Percentiles rank a stretch among this genome's conserved stretches.
Evolutionary conservation across 2,797 vertebrate genomes (phyloP).

Genomic region (Denticeps clupeoides): DNA sequence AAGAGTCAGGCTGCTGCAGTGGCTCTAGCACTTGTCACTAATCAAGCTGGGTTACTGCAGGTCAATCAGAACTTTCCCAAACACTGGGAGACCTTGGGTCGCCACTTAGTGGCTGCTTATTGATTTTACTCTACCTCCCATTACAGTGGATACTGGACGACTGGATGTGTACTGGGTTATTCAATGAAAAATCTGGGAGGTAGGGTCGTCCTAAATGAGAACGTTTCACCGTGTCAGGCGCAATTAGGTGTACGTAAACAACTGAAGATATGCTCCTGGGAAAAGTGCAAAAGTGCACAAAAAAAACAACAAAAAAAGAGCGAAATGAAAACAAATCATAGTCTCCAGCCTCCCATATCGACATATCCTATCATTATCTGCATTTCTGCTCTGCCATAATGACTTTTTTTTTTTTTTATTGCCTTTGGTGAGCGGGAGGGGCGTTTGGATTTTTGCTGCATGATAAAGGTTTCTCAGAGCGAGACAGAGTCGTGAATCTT

Average conservation of each 20-base stretch:
- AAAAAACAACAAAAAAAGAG: slow-evolving; percentile 30
- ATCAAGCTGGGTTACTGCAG: slow-evolving; percentile 5
- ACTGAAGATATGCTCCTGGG: slow-evolving; percentile 42
- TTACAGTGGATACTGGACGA: too few relatives aligned
- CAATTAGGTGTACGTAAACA: slow-evolving; percentile 59
- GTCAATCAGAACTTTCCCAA: neutral
- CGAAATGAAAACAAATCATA: slow-evolving; percentile 46
- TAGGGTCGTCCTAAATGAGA: slow-evolving; percentile 28
- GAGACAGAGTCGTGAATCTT: too few relatives aligned
- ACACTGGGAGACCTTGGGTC: too few relatives aligned
- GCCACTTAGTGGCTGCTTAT: too few relatives aligned
- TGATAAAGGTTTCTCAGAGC: slow-evolving; percentile 53
- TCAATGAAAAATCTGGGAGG: slow-evolving; percentile 32
- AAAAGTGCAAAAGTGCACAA: slow-evolving; percentile 29
- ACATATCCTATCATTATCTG: slow-evolving; percentile 62
- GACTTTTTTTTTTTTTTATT: slow-evolving; percentile 56
- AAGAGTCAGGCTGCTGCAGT: neutral
- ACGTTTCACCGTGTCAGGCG: slow-evolving; percentile 44
- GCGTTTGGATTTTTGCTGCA: slow-evolving; percentile 50
- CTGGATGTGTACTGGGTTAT: slow-evolving; percentile 5
- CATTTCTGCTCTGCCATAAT: slow-evolving; percentile 58
- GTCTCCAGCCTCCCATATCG: slow-evolving; percentile 49
- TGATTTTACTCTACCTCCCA: too few relatives aligned
- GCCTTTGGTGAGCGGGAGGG: slow-evolving; percentile 54
- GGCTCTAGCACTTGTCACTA: neutral